A percentile compares a stretch with the other conserved stretches of the same genome.
Evolutionary conservation across 2,888 invertebrate genomes (phyloP).

Genomic region (Onchidella celtica): DNA sequence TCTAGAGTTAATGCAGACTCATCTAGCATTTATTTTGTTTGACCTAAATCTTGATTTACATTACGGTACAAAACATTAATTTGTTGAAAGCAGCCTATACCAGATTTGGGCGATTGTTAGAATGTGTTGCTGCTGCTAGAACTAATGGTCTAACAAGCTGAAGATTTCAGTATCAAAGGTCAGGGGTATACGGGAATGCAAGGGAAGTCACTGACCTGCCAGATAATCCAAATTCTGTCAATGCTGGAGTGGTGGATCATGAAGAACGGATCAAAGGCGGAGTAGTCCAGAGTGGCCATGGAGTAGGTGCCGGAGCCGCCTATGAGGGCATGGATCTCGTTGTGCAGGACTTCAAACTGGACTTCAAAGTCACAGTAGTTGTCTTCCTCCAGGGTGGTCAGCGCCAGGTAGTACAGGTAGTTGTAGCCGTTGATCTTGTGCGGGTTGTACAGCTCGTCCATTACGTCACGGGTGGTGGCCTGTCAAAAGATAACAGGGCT

Average conservation of each 20-base stretch:
- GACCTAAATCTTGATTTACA: too few relatives aligned
- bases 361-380: constrained; percentile 58
- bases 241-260: constrained; percentile 57
- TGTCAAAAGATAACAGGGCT: too few relatives aligned
- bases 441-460: constrained; percentile 41
- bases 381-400: constrained; percentile 54
- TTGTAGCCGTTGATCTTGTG: constrained; percentile 37
- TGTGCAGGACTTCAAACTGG: constrained; percentile 57
- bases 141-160: too few relatives aligned
- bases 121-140: too few relatives aligned
- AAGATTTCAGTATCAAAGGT: too few relatives aligned
- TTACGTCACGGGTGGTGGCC: constrained; percentile 42
- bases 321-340: constrained; percentile 54
- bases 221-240: constrained; percentile 58
- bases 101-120: too few relatives aligned
- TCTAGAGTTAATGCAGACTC: too few relatives aligned
- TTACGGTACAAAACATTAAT: too few relatives aligned
- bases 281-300: constrained; percentile 56
- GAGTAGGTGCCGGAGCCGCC: constrained; percentile 54
- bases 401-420: constrained; percentile 52
- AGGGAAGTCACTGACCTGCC: constrained; percentile 53
- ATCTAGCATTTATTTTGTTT: too few relatives aligned
- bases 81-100: too few relatives aligned
- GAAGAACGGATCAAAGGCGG: constrained; percentile 59
- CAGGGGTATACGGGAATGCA: too few relatives aligned